Evolutionary conservation across 2,113 vertebrate species (phyloP).

Genomic region (Protobothrops mucrosquamatus): DNA sequence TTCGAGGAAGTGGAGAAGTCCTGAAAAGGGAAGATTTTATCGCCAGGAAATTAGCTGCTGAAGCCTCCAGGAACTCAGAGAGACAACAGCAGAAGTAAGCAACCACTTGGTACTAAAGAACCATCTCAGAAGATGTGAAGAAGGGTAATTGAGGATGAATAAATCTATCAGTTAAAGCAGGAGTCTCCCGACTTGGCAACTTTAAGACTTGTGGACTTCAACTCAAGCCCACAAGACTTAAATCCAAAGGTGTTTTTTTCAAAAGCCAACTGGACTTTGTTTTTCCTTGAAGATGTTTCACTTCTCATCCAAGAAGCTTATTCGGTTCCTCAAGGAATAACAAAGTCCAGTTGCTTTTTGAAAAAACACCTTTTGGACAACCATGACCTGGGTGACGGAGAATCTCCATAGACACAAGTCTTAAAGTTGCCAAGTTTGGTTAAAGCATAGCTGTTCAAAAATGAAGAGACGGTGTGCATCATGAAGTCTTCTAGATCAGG

Average conservation of each 20-base stretch:
- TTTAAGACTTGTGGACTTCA: background rate
- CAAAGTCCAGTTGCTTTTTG: no score
- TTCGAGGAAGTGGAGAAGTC: constrained; percentile 73
- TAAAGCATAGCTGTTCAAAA: background rate
- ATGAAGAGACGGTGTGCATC: background rate
- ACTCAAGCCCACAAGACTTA: no score
- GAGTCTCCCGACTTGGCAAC: background rate
- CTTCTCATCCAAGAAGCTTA: no score
- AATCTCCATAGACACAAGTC: no score
- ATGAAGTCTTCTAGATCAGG: background rate
- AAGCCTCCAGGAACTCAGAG: constrained; percentile 66
- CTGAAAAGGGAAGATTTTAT: constrained; percentile 80
- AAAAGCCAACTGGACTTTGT: no score
- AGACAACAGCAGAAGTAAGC: constrained; percentile 76
- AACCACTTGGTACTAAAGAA: background rate
- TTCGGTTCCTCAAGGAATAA: no score
- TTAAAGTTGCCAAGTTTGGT: background rate
- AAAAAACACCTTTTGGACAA: no score
- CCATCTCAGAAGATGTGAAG: background rate
- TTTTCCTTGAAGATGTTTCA: no score
- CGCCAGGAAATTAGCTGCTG: constrained; percentile 74
- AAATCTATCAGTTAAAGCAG: background rate
- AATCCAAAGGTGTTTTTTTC: no score
- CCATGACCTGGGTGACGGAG: no score
- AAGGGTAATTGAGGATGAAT: background rate